A percentile compares a stretch with the other conserved stretches of the same genome.
Conservation (phyloP, 2,797 vertebrate species). For the Malacoraja senta region DNA sequence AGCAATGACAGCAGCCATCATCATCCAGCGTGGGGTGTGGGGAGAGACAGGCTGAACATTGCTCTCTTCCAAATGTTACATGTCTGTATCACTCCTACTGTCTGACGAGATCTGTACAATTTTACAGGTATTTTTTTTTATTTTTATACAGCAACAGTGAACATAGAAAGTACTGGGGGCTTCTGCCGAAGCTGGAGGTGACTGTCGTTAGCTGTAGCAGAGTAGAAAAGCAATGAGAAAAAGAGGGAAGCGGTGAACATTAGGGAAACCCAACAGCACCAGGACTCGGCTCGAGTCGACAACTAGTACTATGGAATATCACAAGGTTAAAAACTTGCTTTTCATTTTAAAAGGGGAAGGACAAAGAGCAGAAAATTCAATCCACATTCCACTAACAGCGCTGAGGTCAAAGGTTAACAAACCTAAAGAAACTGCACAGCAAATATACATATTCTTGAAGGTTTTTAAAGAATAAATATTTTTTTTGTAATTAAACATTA, state of each 20-base stretch:
- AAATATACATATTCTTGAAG: slow-evolving; percentile 82
- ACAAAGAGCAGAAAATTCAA: slow-evolving; percentile 44
- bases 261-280: slow-evolving; percentile 5
- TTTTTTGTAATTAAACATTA: slow-evolving; percentile 90
- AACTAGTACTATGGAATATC: slow-evolving; percentile 47
- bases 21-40: background rate
- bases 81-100: background rate
- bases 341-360: slow-evolving; percentile 45
- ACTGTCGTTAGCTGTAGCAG: background rate
- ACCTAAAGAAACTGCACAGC: slow-evolving; percentile 78
- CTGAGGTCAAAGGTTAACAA: slow-evolving; percentile 42
- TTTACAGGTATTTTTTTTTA: slow-evolving; percentile 32
- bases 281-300: slow-evolving; percentile 40
- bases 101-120: slow-evolving; percentile 37
- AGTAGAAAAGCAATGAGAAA: background rate
- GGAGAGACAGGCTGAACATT: background rate
- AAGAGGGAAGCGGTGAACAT: background rate
- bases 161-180: slow-evolving; percentile 7
- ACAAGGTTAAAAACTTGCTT: slow-evolving; percentile 41
- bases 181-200: slow-evolving; percentile 12
- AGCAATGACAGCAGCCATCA: slow-evolving; percentile 14
- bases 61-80: slow-evolving; percentile 18
- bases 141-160: slow-evolving; percentile 33
- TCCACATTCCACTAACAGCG: slow-evolving; percentile 36
- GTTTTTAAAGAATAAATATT: slow-evolving; percentile 99